A percentile compares a stretch with the other conserved stretches of the same genome.
Evolutionary conservation across 2,888 invertebrate genomes (phyloP).

Genomic region (Agrilus mali): DNA sequence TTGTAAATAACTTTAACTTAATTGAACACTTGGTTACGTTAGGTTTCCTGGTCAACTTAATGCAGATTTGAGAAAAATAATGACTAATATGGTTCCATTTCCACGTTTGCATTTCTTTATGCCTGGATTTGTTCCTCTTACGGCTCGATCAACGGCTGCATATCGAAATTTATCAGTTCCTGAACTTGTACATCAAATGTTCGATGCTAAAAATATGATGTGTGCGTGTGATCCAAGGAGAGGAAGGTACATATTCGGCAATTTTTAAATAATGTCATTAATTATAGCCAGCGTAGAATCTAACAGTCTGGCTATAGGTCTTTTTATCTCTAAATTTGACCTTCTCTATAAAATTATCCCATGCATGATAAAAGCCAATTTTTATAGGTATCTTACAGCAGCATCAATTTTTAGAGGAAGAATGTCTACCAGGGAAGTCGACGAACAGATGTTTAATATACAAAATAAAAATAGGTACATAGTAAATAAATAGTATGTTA

Average conservation of each 20-base stretch:
- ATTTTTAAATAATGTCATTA: no score
- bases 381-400: constrained; percentile 55
- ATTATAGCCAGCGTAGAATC: no score
- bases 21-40: neutral
- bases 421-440: constrained; percentile 51
- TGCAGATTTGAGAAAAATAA: constrained; percentile 49
- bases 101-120: constrained; percentile 53
- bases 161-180: constrained; percentile 67
- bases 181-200: constrained; percentile 67
- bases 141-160: constrained; percentile 44
- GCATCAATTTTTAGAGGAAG: constrained; percentile 69
- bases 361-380: no score
- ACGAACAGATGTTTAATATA: constrained; percentile 49
- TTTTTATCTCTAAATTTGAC: no score
- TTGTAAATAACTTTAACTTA: no score
- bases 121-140: constrained; percentile 53
- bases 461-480: constrained; percentile 43
- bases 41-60: constrained; percentile 44
- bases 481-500: no score
- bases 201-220: constrained; percentile 82
- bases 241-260: constrained; percentile 36
- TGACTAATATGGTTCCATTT: constrained; percentile 55
- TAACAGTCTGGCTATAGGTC: no score
- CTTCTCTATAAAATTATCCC: no score
- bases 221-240: constrained; percentile 76